Conservation (phyloP, 1,140 invertebrate genomes). For the Myzus persicae region DNA sequence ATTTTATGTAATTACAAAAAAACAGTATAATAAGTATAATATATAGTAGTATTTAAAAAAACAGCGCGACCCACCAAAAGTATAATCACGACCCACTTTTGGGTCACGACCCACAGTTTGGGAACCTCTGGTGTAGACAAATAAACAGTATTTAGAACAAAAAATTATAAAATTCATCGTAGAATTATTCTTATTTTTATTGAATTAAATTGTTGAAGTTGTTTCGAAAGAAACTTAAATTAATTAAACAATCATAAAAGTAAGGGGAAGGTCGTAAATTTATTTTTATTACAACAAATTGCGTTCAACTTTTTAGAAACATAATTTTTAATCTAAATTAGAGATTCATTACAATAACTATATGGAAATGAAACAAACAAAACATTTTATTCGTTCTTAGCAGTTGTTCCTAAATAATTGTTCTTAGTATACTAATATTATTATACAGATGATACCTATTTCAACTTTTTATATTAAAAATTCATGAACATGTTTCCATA, state of each 20-base stretch:
- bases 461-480: not conserved
- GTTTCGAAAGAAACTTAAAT: not conserved
- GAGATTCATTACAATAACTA: constrained; percentile 12
- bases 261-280: not conserved
- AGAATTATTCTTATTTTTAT: constrained; percentile 5
- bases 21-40: too few species aligned
- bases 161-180: not conserved
- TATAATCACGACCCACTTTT: too few species aligned
- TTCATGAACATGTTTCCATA: not conserved
- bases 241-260: constrained; percentile 6
- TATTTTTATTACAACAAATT: constrained; percentile 10
- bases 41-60: too few species aligned
- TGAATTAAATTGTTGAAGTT: constrained; percentile 11
- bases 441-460: not conserved
- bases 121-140: too few species aligned
- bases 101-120: too few species aligned
- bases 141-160: not conserved
- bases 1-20: too few species aligned
- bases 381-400: not conserved
- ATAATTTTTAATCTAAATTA: constrained; percentile 14
- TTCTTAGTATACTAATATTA: not conserved
- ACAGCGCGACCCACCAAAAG: too few species aligned
- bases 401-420: not conserved
- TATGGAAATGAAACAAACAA: not conserved
- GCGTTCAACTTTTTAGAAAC: not conserved